phyloP scores from a whole-genome alignment of 2,888 invertebrate species.

The Mesochorus sp. region DNA sequence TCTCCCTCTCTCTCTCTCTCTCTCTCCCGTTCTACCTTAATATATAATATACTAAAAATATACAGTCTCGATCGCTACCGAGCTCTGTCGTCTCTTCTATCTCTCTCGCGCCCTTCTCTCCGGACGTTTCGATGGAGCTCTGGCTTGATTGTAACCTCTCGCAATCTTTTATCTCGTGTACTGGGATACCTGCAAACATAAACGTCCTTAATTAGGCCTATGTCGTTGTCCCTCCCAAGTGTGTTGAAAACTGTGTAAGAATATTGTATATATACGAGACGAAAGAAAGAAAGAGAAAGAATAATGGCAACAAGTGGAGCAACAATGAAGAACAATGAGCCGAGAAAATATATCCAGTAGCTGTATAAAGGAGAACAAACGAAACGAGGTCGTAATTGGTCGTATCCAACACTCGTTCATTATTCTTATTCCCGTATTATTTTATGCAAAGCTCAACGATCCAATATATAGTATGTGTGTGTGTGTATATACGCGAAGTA shows the following conservation, averaged over 20 bases:
- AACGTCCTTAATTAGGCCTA: constrained; percentile 33
- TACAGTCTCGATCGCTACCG: too few species aligned
- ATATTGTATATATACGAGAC: not conserved
- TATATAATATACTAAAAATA: too few species aligned
- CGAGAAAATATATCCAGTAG: constrained; percentile 25
- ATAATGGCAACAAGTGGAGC: constrained; percentile 3
- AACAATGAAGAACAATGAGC: constrained; percentile 43
- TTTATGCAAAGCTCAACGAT: constrained; percentile 32
- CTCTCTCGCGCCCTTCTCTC: not conserved
- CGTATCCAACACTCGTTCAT: constrained; percentile 34
- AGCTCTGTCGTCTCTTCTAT: not conserved
- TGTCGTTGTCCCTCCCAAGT: not conserved
- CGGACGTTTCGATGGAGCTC: constrained; percentile 10
- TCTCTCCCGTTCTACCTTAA: not conserved
- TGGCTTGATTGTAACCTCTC: constrained; percentile 12
- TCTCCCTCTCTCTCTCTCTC: not conserved
- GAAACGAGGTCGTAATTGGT: constrained; percentile 49
- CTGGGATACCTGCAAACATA: constrained; percentile 47
- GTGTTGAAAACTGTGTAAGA: not conserved
- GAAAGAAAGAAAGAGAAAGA: not conserved
- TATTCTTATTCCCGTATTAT: not conserved
- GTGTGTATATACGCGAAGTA: too few species aligned
- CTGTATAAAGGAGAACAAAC: constrained; percentile 38
- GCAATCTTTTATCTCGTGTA: constrained; percentile 36
- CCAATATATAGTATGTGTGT: constrained; percentile 2